Conservation (phyloP, 2,888 invertebrate species). For the Apocheima hispidaria region DNA sequence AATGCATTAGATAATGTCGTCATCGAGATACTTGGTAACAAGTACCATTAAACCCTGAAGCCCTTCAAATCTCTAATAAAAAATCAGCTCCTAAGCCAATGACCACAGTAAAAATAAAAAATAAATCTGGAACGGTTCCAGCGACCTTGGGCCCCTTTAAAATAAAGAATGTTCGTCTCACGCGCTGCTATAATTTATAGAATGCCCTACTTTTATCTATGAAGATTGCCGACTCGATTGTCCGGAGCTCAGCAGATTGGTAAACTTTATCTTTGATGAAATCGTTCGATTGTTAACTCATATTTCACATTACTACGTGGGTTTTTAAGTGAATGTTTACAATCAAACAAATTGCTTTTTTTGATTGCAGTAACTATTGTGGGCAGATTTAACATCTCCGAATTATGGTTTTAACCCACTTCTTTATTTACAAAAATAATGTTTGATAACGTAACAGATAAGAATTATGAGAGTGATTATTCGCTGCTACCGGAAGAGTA, state of each 20-base stretch:
- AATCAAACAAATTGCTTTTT: slow-evolving; percentile 38
- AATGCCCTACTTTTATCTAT: slow-evolving; percentile 71
- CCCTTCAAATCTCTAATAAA: slow-evolving; percentile 54
- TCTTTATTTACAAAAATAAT: slow-evolving; percentile 16
- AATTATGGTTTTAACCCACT: slow-evolving; percentile 23
- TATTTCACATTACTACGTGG: slow-evolving; percentile 39
- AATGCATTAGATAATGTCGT: not conserved
- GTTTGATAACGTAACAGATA: slow-evolving; percentile 34
- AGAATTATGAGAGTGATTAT: slow-evolving; percentile 38
- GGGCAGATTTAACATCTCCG: slow-evolving; percentile 32
- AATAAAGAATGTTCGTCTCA: slow-evolving; percentile 70
- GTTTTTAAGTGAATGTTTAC: slow-evolving; percentile 41
- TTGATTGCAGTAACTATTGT: slow-evolving; percentile 36
- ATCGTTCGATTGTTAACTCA: slow-evolving; percentile 36
- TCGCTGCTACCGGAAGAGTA: slow-evolving; percentile 30
- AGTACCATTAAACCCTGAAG: slow-evolving; percentile 32
- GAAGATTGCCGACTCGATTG: slow-evolving; percentile 54
- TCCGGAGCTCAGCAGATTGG: slow-evolving; percentile 37
- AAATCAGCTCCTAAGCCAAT: slow-evolving; percentile 54
- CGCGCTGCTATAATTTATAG: slow-evolving; percentile 72
- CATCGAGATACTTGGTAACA: slow-evolving; percentile 19
- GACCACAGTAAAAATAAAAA: slow-evolving; percentile 59
- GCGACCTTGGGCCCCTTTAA: slow-evolving; percentile 79
- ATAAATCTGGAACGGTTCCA: slow-evolving; percentile 79
- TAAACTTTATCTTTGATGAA: slow-evolving; percentile 43